A percentile compares a stretch with the other conserved stretches of the same genome.
Evolutionary conservation across 2,888 invertebrate species (phyloP).

Genomic region (Drosophila monieri): DNA sequence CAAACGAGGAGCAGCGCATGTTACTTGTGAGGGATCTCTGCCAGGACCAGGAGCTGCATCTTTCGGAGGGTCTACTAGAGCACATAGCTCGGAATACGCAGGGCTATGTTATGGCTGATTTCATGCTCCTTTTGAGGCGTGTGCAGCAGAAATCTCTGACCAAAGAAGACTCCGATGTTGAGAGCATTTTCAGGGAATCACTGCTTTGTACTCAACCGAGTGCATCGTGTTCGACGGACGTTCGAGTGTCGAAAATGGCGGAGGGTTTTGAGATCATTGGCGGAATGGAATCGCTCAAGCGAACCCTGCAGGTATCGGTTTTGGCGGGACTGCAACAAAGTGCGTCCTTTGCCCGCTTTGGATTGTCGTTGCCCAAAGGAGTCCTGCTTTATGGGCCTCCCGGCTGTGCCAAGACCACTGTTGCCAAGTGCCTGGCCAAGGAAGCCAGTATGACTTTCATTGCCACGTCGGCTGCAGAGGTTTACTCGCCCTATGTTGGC

Average conservation of each 20-base stretch:
- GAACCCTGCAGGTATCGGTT: slow-evolving; percentile 85
- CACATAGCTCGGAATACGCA: slow-evolving; percentile 84
- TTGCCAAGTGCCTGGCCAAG: slow-evolving; percentile 86
- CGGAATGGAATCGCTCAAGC: slow-evolving; percentile 85
- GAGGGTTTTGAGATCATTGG: slow-evolving; percentile 85
- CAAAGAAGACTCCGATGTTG: slow-evolving; percentile 20
- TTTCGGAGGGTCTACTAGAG: slow-evolving; percentile 63
- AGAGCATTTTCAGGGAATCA: slow-evolving; percentile 18
- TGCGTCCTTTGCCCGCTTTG: slow-evolving; percentile 85
- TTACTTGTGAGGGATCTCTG: slow-evolving; percentile 82
- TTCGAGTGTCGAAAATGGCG: slow-evolving; percentile 82
- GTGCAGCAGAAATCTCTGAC: slow-evolving; percentile 68
- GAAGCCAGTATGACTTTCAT: slow-evolving; percentile 85
- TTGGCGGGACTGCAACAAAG: slow-evolving; percentile 86
- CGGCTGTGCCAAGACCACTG: slow-evolving; percentile 88
- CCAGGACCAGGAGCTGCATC: slow-evolving; percentile 27
- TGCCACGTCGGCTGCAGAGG: slow-evolving; percentile 86
- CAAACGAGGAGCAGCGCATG: slow-evolving; percentile 83
- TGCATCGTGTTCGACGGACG: slow-evolving; percentile 84
- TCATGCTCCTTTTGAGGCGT: slow-evolving; percentile 84
- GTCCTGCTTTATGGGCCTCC: slow-evolving; percentile 87
- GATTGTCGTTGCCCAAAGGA: slow-evolving; percentile 86
- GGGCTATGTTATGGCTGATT: slow-evolving; percentile 86
- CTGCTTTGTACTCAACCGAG: slow-evolving; percentile 72
- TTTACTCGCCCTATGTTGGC: slow-evolving; percentile 88